phyloP scores from a whole-genome alignment of 2,888 invertebrate species.

The Leptinotarsa rubiginosa region DNA sequence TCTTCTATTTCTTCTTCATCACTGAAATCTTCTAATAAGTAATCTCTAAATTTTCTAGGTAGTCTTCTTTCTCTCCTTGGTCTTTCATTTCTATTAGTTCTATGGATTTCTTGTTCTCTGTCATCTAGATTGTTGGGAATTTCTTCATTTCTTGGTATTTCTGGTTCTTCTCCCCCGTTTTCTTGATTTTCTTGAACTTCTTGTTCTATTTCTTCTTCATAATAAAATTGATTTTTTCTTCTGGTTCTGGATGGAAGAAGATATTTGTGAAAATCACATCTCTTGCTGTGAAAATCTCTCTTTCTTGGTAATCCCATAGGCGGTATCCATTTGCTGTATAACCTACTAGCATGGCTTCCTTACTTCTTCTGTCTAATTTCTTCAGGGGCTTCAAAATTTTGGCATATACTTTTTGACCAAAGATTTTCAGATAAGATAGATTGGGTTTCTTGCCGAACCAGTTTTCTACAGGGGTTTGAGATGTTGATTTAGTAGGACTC shows the following conservation, averaged over 20 bases:
- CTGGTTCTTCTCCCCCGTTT: neutral
- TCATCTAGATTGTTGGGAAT: neutral
- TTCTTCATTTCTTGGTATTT: neutral
- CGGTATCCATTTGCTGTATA: neutral
- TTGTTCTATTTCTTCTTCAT: neutral
- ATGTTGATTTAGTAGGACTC: neutral
- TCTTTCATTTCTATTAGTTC: neutral
- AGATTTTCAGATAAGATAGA: neutral
- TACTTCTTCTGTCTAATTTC: constrained; percentile 10
- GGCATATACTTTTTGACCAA: neutral
- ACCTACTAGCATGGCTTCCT: neutral
- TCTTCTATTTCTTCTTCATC: constrained; percentile 10
- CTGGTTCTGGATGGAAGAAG: neutral
- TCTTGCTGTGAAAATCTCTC: neutral
- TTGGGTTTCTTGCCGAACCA: neutral
- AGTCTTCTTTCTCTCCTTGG: neutral
- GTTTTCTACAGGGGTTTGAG: neutral
- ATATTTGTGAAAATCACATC: neutral
- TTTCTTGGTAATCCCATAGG: neutral
- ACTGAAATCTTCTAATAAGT: constrained; percentile 4
- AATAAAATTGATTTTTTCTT: neutral
- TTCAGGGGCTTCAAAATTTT: neutral
- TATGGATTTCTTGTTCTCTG: neutral
- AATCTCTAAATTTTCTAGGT: neutral
- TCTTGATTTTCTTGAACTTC: neutral